Base-by-base conservation (phyloP, 2,888 invertebrate genomes). In the Pandemis corylana region DNA sequence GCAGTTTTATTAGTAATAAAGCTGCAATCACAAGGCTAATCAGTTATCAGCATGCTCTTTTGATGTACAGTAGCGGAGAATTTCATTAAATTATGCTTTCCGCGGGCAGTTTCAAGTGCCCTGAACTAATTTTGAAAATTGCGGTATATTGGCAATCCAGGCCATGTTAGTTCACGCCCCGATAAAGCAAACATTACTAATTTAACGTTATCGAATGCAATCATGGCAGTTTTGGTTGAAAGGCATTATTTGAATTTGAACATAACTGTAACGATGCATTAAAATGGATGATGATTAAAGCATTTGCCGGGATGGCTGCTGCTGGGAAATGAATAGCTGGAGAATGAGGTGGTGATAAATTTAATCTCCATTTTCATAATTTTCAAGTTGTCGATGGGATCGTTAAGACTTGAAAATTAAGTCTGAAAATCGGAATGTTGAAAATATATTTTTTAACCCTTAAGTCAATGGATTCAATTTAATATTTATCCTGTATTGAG, bases 151-250 rank as follows among this genome's bases (percentile, higher is more conserved):
- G 79, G 72, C 76, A 67, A 83, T 84, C 80, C 76, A 79, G 82
- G 78, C 59, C 84, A 75, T 79, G 81, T 80, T 72, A 77, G 76
- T 80, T 80, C 77, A 78, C 80, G 84, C 80, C 82, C 77, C 74
- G 81, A 82, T 85, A 80, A 74, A 80, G 76, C 79, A 68, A 75
- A 80, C 81, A 77, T 76, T 74, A 71, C 79, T 81, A 81, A 83
- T 84, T 82, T 81, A 71, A 76, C 71, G 77, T 79, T 84, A 84
- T 77, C 78, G 76, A 80, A 79, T 71, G 76, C 76, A 79, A 81
- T 82, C 79, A 80, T 69, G 67, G 56, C 73, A 74, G 66, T 79
- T 78, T 77, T 65, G 62, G 41, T 9, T 53, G 7, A 49, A n/a
- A 20, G 7, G 5, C 59, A 28, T 53, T 41, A 44, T 41, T 53